Conservation (phyloP, 2,888 invertebrate genomes). For the Drosophila lutescens region DNA sequence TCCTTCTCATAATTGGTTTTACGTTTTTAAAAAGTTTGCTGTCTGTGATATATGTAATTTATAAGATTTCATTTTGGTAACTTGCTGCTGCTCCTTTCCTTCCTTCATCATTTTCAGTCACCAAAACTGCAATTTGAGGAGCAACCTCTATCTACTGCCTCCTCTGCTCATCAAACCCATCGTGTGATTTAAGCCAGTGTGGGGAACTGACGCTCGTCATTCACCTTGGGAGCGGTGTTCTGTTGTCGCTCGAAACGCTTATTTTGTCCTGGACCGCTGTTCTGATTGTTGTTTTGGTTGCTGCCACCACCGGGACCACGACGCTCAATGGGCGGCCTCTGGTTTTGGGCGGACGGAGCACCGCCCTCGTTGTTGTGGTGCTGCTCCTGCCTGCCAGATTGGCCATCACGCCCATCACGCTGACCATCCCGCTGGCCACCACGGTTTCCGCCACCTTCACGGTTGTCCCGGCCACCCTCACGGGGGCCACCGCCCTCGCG, state of each 20-base stretch:
- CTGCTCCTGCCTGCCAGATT: constrained; percentile 31
- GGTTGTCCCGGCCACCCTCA: constrained; percentile 45
- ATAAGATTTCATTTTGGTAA: constrained; percentile 59
- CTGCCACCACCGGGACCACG: constrained; percentile 45
- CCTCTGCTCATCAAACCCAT: too few relatives aligned
- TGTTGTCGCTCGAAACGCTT: constrained; percentile 78
- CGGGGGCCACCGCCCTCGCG: constrained; percentile 60
- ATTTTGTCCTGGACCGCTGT: constrained; percentile 19
- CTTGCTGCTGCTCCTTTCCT: constrained; percentile 27
- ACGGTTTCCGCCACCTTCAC: constrained; percentile 31
- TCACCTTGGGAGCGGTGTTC: constrained; percentile 92
- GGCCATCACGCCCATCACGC: constrained; percentile 52
- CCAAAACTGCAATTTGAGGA: constrained; percentile 30
- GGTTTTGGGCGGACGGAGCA: constrained; percentile 34
- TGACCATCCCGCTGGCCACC: constrained; percentile 47
- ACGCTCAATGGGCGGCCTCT: constrained; percentile 63
- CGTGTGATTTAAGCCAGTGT: constrained; percentile 90
- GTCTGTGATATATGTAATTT: constrained; percentile 46
- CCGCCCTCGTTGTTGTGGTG: constrained; percentile 37
- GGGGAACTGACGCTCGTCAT: constrained; percentile 98
- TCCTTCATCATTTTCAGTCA: constrained; percentile 2
- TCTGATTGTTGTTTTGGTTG: constrained; percentile 37
- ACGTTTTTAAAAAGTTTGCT: constrained; percentile 28
- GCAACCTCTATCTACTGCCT: too few relatives aligned
- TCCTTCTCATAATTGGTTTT: background rate